A percentile compares a stretch with the other conserved stretches of the same genome.
Evolutionary conservation across 2,113 vertebrate species (phyloP).

Genomic region (Ailurus styani): DNA sequence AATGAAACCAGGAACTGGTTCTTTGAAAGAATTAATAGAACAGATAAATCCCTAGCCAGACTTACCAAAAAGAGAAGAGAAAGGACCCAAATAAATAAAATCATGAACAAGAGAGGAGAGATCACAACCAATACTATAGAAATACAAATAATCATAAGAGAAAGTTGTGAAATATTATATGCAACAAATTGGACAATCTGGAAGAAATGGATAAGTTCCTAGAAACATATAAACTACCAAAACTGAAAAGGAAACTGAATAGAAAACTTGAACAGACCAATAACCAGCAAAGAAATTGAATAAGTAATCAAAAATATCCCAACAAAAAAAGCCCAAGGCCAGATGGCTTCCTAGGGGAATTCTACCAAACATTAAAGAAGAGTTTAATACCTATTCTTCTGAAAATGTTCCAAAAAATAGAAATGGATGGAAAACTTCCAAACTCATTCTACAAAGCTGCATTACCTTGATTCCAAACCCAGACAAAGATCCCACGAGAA

Average conservation of each 20-base stretch:
- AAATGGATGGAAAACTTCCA: neutral
- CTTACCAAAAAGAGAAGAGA: neutral
- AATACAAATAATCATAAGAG: neutral
- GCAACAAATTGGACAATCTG: neutral
- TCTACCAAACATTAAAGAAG: neutral
- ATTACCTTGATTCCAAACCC: neutral
- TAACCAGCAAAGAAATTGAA: neutral
- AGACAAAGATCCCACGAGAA: neutral
- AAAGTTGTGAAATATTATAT: neutral
- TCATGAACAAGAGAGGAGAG: neutral
- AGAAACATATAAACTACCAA: neutral
- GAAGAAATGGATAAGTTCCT: neutral
- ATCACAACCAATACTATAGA: neutral
- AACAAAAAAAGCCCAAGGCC: neutral
- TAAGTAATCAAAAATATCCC: neutral
- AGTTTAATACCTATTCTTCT: neutral
- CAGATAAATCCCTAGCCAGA: neutral
- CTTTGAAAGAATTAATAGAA: neutral
- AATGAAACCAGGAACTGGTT: neutral
- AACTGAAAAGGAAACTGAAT: neutral
- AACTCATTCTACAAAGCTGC: neutral
- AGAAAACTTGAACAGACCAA: neutral
- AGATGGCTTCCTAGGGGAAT: neutral
- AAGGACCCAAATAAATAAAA: neutral
- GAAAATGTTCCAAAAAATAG: neutral